A percentile compares a stretch with the other conserved stretches of the same genome.
Evolutionary conservation across 2,113 vertebrate species (phyloP).

Genomic region (Thermophis baileyi): DNA sequence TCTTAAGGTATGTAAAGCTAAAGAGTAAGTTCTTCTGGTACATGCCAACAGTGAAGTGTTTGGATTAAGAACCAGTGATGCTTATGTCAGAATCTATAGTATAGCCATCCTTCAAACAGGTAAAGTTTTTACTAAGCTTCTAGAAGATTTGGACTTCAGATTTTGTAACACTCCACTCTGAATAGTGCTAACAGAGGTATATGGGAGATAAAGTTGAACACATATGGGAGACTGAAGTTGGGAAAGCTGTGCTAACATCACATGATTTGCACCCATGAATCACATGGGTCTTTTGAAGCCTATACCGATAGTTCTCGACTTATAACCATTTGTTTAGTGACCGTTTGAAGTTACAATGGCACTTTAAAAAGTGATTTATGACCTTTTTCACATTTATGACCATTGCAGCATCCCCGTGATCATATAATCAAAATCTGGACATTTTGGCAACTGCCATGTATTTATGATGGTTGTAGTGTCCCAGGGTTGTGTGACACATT

Average conservation of each 20-base stretch:
- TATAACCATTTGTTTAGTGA: too few relatives aligned
- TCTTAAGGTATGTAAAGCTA: background rate
- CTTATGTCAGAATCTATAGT: background rate
- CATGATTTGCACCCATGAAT: background rate
- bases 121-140: background rate
- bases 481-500: too few relatives aligned
- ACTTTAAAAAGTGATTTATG: too few relatives aligned
- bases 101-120: background rate
- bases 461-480: too few relatives aligned
- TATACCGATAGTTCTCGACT: background rate
- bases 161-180: background rate
- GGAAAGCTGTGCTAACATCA: background rate
- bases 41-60: too few relatives aligned
- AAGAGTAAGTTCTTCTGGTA: background rate
- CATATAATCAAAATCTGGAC: too few relatives aligned
- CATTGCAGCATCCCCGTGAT: too few relatives aligned
- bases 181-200: background rate
- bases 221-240: background rate
- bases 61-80: background rate
- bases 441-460: too few relatives aligned
- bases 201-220: background rate
- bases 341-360: too few relatives aligned
- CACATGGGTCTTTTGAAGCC: background rate
- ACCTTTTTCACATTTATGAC: too few relatives aligned
- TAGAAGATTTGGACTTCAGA: background rate